These are phyloP conservation scores for Macrotrachela quadricornifera DNA, from an alignment of 1,140 invertebrate species.

Conservation along the genomic window DNA sequence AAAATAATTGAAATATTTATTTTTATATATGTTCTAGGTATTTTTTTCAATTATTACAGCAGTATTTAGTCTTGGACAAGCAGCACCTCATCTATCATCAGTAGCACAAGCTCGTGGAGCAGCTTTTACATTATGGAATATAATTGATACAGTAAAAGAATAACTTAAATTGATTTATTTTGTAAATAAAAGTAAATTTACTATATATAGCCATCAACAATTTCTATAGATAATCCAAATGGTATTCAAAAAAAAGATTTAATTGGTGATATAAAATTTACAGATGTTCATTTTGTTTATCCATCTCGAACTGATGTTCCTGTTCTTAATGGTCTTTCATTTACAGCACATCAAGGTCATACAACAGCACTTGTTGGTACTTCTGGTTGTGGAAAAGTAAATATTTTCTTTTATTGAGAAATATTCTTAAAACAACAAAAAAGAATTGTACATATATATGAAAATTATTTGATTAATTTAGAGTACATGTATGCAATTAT, in stretches of 20 bases:
- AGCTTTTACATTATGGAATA: background rate
- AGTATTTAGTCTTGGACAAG: background rate
- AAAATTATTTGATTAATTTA: background rate
- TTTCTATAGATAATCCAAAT: background rate
- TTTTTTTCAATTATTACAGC: background rate
- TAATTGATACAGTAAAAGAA: slow-evolving; percentile 16
- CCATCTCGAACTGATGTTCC: slow-evolving; percentile 27
- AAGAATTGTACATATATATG: background rate
- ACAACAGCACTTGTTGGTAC: slow-evolving; percentile 61
- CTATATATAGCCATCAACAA: no score
- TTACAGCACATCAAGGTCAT: slow-evolving; percentile 41
- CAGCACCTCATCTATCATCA: background rate
- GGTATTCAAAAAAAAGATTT: slow-evolving; percentile 1
- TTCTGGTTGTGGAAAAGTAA: slow-evolving; percentile 58
- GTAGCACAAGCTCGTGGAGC: background rate
- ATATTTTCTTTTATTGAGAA: no score
- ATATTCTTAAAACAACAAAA: no score
- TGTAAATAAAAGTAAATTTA: no score
- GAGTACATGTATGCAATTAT: slow-evolving; percentile 50
- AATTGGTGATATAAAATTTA: slow-evolving; percentile 23
- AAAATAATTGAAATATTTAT: background rate
- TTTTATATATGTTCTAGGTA: background rate
- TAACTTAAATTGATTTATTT: no score
- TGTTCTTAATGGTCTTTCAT: slow-evolving; percentile 33
- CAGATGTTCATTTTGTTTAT: slow-evolving; percentile 29